Percentiles rank a stretch among this genome's conserved stretches.
Conservation (phyloP, 2,888 invertebrate species). For the Drosophila macrospina region DNA sequence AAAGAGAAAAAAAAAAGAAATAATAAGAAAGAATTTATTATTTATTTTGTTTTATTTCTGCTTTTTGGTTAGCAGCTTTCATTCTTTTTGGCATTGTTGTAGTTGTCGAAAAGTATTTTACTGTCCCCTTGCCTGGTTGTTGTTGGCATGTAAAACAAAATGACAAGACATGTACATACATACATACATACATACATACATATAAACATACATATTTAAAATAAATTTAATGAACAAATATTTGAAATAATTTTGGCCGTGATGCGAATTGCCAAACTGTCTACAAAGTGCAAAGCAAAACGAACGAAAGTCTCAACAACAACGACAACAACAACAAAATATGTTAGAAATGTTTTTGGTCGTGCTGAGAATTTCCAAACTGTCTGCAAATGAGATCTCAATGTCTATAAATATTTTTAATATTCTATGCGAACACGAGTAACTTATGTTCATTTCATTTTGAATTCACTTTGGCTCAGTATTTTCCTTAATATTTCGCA, state of each 20-base stretch:
- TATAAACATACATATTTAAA: conserved; percentile 9
- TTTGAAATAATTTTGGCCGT: conserved; percentile 73
- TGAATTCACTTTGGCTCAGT: conserved; percentile 14
- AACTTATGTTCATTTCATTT: conserved; percentile 22
- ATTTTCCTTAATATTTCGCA: conserved; percentile 29
- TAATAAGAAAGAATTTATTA: conserved; percentile 18
- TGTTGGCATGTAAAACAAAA: conserved; percentile 57
- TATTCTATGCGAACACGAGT: conserved; percentile 42
- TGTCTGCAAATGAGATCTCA: conserved; percentile 48
- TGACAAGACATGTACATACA: conserved; percentile 13
- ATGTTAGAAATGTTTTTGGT: conserved; percentile 23
- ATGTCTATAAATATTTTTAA: conserved; percentile 56
- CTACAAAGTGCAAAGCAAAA: conserved; percentile 55
- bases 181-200: background rate
- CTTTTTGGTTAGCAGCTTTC: conserved; percentile 57
- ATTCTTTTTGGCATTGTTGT: conserved; percentile 59
- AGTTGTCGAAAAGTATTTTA: conserved; percentile 68
- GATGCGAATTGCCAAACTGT: conserved; percentile 78
- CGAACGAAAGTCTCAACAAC: conserved; percentile 26
- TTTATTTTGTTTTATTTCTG: conserved; percentile 29
- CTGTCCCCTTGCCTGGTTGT: conserved; percentile 24
- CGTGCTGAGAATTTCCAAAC: conserved; percentile 65
- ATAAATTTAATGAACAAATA: conserved; percentile 66
- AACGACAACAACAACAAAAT: conserved; percentile 27
- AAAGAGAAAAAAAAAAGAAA: background rate